A percentile compares a stretch with the other conserved stretches of the same genome.
Evolutionary conservation across 2,888 invertebrate genomes (phyloP).

Genomic region (Thera britannica): DNA sequence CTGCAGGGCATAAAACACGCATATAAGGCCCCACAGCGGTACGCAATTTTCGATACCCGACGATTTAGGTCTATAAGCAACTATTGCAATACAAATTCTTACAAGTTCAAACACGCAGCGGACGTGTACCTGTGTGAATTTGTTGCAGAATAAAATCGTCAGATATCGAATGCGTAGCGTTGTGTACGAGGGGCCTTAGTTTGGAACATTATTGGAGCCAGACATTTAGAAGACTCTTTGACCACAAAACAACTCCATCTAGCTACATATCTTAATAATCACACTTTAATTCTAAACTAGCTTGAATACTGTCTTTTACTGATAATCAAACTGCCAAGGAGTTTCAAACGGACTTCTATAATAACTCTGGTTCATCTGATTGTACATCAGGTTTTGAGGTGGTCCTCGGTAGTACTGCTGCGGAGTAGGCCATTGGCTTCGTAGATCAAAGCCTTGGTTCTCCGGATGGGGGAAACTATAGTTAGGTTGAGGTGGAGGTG

Average conservation of each 20-base stretch:
- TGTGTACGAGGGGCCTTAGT: no score
- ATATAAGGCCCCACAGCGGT: no score
- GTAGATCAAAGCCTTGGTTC: constrained; percentile 40
- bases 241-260: not conserved
- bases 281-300: constrained; percentile 17
- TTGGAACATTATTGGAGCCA: no score
- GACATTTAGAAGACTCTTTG: not conserved
- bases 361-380: constrained; percentile 59
- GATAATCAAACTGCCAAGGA: constrained; percentile 67
- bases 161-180: no score
- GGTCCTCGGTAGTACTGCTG: constrained; percentile 50
- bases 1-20: no score
- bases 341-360: constrained; percentile 72
- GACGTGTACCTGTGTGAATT: no score
- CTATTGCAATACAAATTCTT: no score
- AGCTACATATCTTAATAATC: constrained; percentile 3
- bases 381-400: constrained; percentile 49
- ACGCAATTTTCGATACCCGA: no score
- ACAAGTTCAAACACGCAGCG: no score
- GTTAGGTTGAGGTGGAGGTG: constrained; percentile 25
- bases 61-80: no score
- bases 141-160: no score
- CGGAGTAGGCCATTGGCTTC: constrained; percentile 51
- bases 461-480: constrained; percentile 30
- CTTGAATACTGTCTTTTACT: constrained; percentile 55